Conservation (phyloP, 2,113 vertebrate genomes). For the Hippocampus comes region DNA sequence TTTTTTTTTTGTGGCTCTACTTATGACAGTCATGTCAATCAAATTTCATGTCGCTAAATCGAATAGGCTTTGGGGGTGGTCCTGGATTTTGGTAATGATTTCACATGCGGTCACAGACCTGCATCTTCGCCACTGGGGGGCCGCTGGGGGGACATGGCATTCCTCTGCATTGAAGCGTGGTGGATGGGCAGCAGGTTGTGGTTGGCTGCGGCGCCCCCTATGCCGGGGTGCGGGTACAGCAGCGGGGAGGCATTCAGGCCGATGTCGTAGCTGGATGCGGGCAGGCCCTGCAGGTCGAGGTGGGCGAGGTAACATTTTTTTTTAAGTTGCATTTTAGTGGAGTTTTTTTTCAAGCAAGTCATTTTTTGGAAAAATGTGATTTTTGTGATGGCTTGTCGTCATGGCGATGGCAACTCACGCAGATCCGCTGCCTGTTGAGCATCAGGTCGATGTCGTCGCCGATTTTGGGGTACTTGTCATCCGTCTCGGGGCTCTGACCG, state of each 20-base stretch:
- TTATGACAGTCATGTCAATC: too few species aligned
- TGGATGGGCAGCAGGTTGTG: slow-evolving; percentile 87
- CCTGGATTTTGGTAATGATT: too few species aligned
- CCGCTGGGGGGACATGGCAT: slow-evolving; percentile 88
- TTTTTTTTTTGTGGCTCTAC: too few species aligned
- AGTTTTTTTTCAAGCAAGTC: too few species aligned
- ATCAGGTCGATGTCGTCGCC: slow-evolving; percentile 99
- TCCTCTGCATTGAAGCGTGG: slow-evolving; percentile 89
- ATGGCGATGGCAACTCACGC: slow-evolving; percentile 80
- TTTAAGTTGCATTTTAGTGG: too few species aligned
- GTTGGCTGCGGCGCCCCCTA: slow-evolving; percentile 80
- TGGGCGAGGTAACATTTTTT: background rate
- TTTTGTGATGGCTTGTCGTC: slow-evolving; percentile 23
- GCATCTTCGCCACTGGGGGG: slow-evolving; percentile 88
- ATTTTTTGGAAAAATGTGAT: too few species aligned
- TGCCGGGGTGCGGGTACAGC: slow-evolving; percentile 83
- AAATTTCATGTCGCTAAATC: too few species aligned
- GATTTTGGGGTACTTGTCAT: slow-evolving; percentile 97
- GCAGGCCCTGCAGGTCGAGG: slow-evolving; percentile 78
- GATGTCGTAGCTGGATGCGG: slow-evolving; percentile 92
- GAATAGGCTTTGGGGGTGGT: too few species aligned
- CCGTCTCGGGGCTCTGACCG: slow-evolving; percentile 95
- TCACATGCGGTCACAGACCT: slow-evolving; percentile 47
- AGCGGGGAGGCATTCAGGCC: slow-evolving; percentile 84
- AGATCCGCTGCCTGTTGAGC: slow-evolving; percentile 97